Conservation (phyloP, 2,888 invertebrate genomes). For the Busseola fusca region DNA sequence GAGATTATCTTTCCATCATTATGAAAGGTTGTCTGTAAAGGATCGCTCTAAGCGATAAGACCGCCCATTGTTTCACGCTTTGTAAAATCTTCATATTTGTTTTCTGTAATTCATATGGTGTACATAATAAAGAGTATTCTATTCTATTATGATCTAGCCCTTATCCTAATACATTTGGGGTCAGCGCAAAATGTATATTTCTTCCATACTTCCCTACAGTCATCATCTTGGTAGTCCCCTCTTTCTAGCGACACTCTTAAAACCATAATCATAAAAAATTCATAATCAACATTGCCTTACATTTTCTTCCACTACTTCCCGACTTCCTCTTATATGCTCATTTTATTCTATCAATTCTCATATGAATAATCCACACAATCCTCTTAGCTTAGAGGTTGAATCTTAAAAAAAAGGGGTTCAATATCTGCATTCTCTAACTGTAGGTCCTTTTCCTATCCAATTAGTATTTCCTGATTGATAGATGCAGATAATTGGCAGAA, state of each 20-base stretch:
- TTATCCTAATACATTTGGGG: background rate
- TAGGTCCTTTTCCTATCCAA: background rate
- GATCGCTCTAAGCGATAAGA: no score
- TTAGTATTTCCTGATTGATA: slow-evolving; percentile 5
- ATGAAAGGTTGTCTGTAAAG: no score
- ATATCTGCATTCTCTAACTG: background rate
- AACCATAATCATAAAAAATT: no score
- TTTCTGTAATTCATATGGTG: no score
- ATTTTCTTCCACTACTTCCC: no score
- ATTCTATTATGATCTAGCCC: background rate
- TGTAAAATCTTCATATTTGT: no score
- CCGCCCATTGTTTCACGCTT: no score
- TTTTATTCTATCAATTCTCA: background rate
- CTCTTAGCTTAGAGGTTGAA: background rate
- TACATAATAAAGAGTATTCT: no score
- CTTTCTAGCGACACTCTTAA: no score
- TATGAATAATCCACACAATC: background rate
- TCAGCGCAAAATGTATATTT: background rate
- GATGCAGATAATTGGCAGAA: background rate
- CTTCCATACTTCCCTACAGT: background rate
- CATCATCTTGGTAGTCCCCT: background rate
- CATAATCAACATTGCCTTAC: no score
- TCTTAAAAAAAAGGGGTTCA: no score
- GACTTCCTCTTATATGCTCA: background rate
- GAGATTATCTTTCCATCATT: background rate